Base-by-base conservation (phyloP, 2,113 vertebrate species). In the Rhinolophus sinicus region DNA sequence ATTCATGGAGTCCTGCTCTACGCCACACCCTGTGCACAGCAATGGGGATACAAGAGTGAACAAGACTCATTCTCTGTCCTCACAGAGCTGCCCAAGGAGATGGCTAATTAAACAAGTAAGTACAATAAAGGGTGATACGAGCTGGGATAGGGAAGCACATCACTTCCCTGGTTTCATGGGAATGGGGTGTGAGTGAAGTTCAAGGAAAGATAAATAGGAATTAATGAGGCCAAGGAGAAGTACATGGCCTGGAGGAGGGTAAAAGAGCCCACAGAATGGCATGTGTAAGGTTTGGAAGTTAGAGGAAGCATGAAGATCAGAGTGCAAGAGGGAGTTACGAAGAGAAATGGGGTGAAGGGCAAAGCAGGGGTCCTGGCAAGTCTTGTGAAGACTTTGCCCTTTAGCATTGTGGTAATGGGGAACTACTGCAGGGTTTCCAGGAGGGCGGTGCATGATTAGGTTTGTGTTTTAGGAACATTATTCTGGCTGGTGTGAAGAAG, bases 331-430 rank as follows among this genome's bases (percentile, higher is more conserved):
- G n/a, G 13, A 76, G 54, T 30, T 18, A 5, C 30, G 13, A 58
- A 94, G 47, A 85, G 64, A 91, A 80, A 58, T 10, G 12, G n/a
- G 15, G 88, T 6, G 5, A 58, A 65, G 75, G 22, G 19, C 38
- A 58, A 33, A 3, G 9, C 0, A 2, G 28, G 52, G 5, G 3
- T 8, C 64, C 6, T 0, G 16, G 22, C 11, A 21, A n/a, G 38
- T 13, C 30, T 65, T 60, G 2, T 35, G 28, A 44, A 50, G 64
- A 81, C 38, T 54, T 40, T 44, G 15, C 52, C 24, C 50, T 69
- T 11, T n/a, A 60, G 11, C 5, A 3, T n/a, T 52, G 18, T 1
- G 0, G 52, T 21, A 50, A 52, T 26, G 50, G 50, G 19, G 22
- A 76, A 30, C 40, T 60, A n/a, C 6, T 64, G 2, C 18, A 19